Percentiles rank a stretch among this genome's conserved stretches.
Evolutionary conservation across 2,888 invertebrate genomes (phyloP).

Genomic region (Habroteleia sp.): DNA sequence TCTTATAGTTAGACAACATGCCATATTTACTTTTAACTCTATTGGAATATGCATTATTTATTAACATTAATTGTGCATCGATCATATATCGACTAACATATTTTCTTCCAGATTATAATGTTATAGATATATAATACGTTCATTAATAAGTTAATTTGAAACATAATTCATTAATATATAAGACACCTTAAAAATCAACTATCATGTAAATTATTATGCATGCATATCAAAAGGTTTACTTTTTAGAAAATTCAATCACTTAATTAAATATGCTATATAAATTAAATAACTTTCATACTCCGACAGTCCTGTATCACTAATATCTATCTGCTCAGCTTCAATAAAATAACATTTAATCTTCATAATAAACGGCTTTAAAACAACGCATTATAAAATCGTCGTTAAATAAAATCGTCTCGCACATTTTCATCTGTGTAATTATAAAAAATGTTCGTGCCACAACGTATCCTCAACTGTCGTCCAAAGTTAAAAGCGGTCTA

Average conservation of each 20-base stretch:
- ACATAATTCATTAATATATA: too few relatives aligned
- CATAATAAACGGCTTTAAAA: neutral
- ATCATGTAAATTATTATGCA: too few relatives aligned
- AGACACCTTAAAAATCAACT: too few relatives aligned
- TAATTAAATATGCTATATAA: neutral
- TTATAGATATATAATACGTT: too few relatives aligned
- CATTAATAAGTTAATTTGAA: too few relatives aligned
- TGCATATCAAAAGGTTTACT: too few relatives aligned
- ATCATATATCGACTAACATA: too few relatives aligned
- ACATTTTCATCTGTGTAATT: slow-evolving; percentile 5
- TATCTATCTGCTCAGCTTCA: slow-evolving; percentile 10
- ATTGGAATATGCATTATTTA: too few relatives aligned
- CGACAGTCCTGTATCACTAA: slow-evolving; percentile 2
- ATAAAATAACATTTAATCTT: slow-evolving; percentile 3
- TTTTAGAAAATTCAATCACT: slow-evolving; percentile 1
- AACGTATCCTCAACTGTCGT: neutral
- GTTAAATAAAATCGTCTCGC: slow-evolving; percentile 9
- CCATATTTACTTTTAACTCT: too few relatives aligned
- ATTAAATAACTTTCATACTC: slow-evolving; percentile 1
- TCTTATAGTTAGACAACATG: too few relatives aligned
- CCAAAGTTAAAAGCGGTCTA: slow-evolving; percentile 3
- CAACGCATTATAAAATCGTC: slow-evolving; percentile 7
- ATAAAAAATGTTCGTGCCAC: slow-evolving; percentile 4
- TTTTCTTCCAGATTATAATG: too few relatives aligned
- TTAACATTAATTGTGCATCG: too few relatives aligned